Conservation (phyloP, 2,797 vertebrate species). For the Neosilurus mollespiculum region DNA sequence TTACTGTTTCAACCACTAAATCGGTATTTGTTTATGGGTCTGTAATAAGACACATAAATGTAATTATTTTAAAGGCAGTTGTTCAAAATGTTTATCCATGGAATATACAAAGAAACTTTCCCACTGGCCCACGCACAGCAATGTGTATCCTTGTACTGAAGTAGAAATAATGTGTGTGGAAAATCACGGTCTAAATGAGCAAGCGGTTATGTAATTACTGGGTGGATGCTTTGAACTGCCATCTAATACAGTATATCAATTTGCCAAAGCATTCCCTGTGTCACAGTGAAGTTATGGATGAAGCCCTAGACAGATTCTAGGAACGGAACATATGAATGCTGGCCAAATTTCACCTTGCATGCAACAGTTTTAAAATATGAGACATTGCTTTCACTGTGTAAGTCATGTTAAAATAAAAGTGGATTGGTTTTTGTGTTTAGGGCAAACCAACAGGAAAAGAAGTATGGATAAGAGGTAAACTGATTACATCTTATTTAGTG, state of each 20-base stretch:
- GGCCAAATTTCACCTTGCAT: slow-evolving; percentile 16
- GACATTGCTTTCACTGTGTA: not conserved
- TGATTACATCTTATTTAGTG: slow-evolving; percentile 7
- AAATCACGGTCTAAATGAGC: slow-evolving; percentile 47
- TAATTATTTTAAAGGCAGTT: slow-evolving; percentile 9
- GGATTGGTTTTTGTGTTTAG: not conserved
- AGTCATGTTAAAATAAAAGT: slow-evolving; percentile 8
- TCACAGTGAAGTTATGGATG: slow-evolving; percentile 31
- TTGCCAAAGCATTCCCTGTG: slow-evolving; percentile 31
- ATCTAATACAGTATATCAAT: slow-evolving; percentile 46
- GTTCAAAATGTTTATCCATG: slow-evolving; percentile 25
- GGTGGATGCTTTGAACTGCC: slow-evolving; percentile 48
- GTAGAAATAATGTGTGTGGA: slow-evolving; percentile 40
- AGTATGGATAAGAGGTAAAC: slow-evolving; percentile 4
- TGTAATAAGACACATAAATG: slow-evolving; percentile 23
- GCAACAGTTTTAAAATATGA: slow-evolving; percentile 24
- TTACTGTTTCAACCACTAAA: not conserved
- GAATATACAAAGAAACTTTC: slow-evolving; percentile 21
- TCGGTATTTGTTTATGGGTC: slow-evolving; percentile 2
- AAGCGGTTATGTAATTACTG: slow-evolving; percentile 47
- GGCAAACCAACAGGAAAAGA: slow-evolving; percentile 17
- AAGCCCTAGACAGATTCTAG: slow-evolving; percentile 64
- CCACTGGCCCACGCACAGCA: slow-evolving; percentile 13
- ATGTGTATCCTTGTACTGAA: slow-evolving; percentile 28
- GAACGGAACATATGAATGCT: slow-evolving; percentile 3